Conservation (phyloP, 2,888 invertebrate genomes). For the Sylvicola cinctus region DNA sequence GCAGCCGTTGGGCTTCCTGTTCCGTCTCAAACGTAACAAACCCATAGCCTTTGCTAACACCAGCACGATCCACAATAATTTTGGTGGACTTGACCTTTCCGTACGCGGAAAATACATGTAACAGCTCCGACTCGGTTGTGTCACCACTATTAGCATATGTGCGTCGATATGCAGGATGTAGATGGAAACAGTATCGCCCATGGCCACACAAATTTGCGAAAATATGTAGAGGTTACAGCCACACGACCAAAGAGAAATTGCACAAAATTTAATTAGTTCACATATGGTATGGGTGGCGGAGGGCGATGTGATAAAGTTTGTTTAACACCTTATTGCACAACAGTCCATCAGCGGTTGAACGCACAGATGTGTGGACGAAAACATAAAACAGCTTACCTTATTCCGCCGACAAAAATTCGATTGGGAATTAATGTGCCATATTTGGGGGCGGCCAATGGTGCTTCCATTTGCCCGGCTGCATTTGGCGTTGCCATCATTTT, state of each 20-base stretch:
- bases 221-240: neutral
- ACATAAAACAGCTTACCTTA: constrained; percentile 30
- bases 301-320: too few relatives aligned
- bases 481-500: constrained; percentile 9
- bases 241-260: neutral
- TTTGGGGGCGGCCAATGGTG: constrained; percentile 28
- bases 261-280: neutral
- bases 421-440: constrained; percentile 80
- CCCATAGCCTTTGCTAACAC: constrained; percentile 64
- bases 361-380: too few relatives aligned
- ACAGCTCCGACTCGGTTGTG: constrained; percentile 80
- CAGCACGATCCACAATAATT: constrained; percentile 86
- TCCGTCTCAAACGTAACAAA: constrained; percentile 73
- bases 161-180: neutral
- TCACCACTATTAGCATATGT: constrained; percentile 32
- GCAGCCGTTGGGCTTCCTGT: constrained; percentile 58
- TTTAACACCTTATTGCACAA: too few relatives aligned
- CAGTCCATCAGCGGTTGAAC: too few relatives aligned
- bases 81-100: constrained; percentile 83
- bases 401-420: constrained; percentile 90
- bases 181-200: neutral
- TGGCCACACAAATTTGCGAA: neutral
- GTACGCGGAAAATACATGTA: constrained; percentile 76
- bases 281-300: too few relatives aligned
- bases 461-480: constrained; percentile 16